Evolutionary conservation across 2,113 vertebrate species (phyloP).

Genomic region (Ameiurus melas): DNA sequence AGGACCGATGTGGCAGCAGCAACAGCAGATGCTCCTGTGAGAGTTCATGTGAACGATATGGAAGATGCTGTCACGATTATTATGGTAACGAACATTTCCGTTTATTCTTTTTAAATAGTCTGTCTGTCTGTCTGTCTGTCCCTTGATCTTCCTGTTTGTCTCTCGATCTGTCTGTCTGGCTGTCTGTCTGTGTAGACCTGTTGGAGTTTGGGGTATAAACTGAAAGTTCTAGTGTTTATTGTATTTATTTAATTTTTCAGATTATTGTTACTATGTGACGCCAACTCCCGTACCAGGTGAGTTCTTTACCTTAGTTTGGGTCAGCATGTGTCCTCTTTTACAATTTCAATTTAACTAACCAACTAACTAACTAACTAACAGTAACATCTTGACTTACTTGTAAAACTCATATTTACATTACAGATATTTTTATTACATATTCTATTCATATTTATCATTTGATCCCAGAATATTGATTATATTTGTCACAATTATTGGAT

Average conservation of each 20-base stretch:
- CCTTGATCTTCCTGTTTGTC: too few species aligned
- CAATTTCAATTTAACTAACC: background rate
- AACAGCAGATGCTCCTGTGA: constrained; percentile 6
- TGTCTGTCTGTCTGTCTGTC: background rate
- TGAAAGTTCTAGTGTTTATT: background rate
- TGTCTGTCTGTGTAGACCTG: too few species aligned
- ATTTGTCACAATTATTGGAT: too few species aligned
- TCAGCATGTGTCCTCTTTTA: background rate
- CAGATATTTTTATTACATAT: background rate
- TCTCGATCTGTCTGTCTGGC: background rate
- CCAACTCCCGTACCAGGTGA: constrained; percentile 8
- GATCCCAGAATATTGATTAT: too few species aligned
- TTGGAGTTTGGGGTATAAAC: background rate
- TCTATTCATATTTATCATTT: too few species aligned
- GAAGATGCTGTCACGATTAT: constrained; percentile 30
- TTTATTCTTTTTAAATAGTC: background rate
- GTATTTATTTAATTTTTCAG: background rate
- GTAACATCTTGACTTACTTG: too few species aligned
- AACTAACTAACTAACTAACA: too few species aligned
- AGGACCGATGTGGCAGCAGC: background rate
- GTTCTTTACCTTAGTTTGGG: background rate
- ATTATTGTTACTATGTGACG: background rate
- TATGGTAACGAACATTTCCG: background rate
- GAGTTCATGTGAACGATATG: constrained; percentile 12
- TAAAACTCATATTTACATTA: background rate